Conservation (phyloP, 2,797 vertebrate genomes). For the Catharus ustulatus region DNA sequence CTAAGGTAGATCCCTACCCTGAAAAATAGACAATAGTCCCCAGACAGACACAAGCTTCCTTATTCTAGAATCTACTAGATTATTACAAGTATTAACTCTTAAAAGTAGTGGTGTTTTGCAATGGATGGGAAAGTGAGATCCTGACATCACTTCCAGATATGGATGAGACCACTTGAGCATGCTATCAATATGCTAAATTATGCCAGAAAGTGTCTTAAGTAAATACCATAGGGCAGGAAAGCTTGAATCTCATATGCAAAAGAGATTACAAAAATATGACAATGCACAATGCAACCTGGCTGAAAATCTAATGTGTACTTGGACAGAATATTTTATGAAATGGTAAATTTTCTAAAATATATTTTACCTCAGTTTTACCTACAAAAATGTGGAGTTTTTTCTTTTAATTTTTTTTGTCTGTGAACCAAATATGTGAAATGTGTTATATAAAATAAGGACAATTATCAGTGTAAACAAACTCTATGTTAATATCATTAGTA, state of each 20-base stretch:
- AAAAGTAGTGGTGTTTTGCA: neutral
- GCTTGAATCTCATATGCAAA: neutral
- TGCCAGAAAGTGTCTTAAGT: neutral
- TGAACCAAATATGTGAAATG: slow-evolving; percentile 50
- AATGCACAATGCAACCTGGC: neutral
- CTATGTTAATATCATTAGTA: slow-evolving; percentile 27
- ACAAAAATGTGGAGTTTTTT: neutral
- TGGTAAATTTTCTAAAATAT: neutral
- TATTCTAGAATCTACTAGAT: neutral
- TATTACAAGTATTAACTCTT: neutral
- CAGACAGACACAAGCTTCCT: neutral
- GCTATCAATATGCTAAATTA: neutral
- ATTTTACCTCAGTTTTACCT: neutral
- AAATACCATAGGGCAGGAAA: neutral
- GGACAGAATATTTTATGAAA: neutral
- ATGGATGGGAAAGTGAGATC: neutral
- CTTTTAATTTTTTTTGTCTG: slow-evolving; percentile 33
- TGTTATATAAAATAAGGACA: slow-evolving; percentile 62
- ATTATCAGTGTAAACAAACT: slow-evolving; percentile 48
- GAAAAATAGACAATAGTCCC: neutral
- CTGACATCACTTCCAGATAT: neutral
- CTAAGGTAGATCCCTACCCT: neutral
- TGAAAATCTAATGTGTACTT: neutral
- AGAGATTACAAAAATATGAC: neutral
- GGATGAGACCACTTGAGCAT: neutral